A percentile compares a stretch with the other conserved stretches of the same genome.
Conservation (phyloP, 2,888 invertebrate species). For the Charanyca ferruginea region DNA sequence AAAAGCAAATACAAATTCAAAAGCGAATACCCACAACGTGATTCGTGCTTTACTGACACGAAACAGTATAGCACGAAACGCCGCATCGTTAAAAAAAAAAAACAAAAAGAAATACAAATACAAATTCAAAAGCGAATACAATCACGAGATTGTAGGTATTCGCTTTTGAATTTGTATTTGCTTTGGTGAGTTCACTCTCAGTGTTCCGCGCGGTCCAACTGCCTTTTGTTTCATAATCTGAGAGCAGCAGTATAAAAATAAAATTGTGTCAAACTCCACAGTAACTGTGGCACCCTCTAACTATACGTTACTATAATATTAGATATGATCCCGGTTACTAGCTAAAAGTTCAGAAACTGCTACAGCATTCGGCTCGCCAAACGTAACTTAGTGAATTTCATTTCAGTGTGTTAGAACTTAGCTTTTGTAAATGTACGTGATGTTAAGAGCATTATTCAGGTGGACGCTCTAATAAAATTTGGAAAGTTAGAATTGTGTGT, state of each 20-base stretch:
- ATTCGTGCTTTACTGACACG: no score
- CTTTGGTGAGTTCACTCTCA: no score
- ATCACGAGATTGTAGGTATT: no score
- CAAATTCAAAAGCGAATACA: no score
- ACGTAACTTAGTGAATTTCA: constrained; percentile 68
- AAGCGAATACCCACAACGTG: no score
- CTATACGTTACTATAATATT: constrained; percentile 49
- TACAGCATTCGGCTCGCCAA: constrained; percentile 57
- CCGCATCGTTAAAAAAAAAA: no score
- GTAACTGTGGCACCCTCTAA: constrained; percentile 12
- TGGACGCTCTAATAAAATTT: constrained; percentile 60
- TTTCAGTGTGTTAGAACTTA: constrained; percentile 64
- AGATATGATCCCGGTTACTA: constrained; percentile 54
- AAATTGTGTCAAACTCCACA: constrained; percentile 43
- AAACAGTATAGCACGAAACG: no score
- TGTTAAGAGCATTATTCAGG: constrained; percentile 64
- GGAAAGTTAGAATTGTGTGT: constrained; percentile 53
- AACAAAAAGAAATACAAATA: no score
- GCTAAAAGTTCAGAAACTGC: constrained; percentile 62
- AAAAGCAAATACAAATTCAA: no score
- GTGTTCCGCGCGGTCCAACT: no score
- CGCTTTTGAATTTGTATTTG: no score
- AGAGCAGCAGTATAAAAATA: background rate
- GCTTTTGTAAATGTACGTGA: constrained; percentile 59
- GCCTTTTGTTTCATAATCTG: no score